Evolutionary conservation across 2,888 invertebrate species (phyloP).

Genomic region (Elmis aenea): DNA sequence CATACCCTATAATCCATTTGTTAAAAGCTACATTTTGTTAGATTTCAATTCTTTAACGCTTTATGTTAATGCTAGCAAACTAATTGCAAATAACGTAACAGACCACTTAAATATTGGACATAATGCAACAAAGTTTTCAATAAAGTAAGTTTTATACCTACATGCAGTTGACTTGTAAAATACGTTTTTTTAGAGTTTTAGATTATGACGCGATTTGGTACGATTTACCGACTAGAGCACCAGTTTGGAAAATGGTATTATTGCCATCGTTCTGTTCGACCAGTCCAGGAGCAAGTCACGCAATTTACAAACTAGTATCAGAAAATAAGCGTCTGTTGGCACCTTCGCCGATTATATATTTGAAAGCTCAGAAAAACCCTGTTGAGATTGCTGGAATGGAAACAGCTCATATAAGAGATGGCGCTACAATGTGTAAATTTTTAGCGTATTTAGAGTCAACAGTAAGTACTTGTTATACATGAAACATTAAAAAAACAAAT

Average conservation of each 20-base stretch:
- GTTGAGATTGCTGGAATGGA: conserved; percentile 78
- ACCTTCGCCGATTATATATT: conserved; percentile 75
- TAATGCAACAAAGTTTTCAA: conserved; percentile 57
- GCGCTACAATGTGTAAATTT: conserved; percentile 83
- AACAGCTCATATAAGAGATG: conserved; percentile 80
- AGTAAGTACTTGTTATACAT: conserved; percentile 40
- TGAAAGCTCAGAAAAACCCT: conserved; percentile 84
- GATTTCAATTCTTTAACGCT: conserved; percentile 61
- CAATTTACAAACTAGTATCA: conserved; percentile 58
- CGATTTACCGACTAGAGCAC: conserved; percentile 61
- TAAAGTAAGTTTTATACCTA: conserved; percentile 51
- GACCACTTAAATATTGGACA: conserved; percentile 52
- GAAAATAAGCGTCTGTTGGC: conserved; percentile 54
- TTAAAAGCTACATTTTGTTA: conserved; percentile 70
- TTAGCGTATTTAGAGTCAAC: conserved; percentile 67
- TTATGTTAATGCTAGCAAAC: conserved; percentile 65
- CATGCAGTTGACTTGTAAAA: not conserved
- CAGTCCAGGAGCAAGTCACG: conserved; percentile 68
- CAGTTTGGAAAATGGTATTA: conserved; percentile 61
- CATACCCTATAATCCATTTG: conserved; percentile 73
- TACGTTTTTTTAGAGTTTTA: conserved; percentile 52
- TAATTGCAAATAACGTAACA: conserved; percentile 44
- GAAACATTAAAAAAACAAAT: not conserved
- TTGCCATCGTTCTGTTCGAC: conserved; percentile 66
- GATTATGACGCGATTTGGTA: conserved; percentile 67